Evolutionary conservation across 2,113 vertebrate species (phyloP).

Genomic region (Bubo bubo): DNA sequence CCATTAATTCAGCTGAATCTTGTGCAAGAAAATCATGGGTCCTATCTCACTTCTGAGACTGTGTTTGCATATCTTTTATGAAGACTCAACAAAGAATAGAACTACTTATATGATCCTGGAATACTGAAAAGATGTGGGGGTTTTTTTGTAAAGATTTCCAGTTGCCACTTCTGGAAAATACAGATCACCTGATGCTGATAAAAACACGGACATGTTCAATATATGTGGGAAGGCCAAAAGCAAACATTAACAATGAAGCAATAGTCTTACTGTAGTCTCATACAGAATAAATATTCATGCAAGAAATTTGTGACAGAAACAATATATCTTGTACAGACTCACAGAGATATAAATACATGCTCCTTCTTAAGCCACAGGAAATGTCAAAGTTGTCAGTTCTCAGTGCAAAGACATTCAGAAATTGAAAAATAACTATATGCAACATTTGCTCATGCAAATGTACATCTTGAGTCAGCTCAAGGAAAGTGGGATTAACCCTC

Average conservation of each 20-base stretch:
- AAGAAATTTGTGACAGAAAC: not conserved
- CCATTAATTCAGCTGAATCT: not conserved
- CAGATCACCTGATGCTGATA: not conserved
- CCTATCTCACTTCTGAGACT: not conserved
- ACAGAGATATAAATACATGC: not conserved
- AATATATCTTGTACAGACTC: not conserved
- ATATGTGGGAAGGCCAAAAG: not conserved
- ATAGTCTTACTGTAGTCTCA: not conserved
- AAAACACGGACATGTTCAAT: not conserved
- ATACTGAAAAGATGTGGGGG: not conserved
- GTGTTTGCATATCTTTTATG: not conserved
- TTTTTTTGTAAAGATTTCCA: not conserved
- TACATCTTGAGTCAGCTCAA: not conserved
- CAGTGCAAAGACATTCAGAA: not conserved
- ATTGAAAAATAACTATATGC: not conserved
- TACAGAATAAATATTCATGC: not conserved
- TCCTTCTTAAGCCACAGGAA: not conserved
- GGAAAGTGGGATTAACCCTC: not conserved
- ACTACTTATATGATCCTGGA: not conserved
- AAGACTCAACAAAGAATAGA: not conserved
- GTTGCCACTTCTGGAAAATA: not conserved
- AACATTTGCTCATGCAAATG: not conserved
- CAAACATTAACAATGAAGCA: not conserved
- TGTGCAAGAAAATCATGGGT: not conserved
- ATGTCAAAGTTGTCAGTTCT: not conserved